Percentiles rank a stretch among this genome's conserved stretches.
These are phyloP conservation scores for Hydractinia echinata DNA, from an alignment of 30 jellyfish, hydroid and myxozoan genomes.

Conservation along the genomic window DNA sequence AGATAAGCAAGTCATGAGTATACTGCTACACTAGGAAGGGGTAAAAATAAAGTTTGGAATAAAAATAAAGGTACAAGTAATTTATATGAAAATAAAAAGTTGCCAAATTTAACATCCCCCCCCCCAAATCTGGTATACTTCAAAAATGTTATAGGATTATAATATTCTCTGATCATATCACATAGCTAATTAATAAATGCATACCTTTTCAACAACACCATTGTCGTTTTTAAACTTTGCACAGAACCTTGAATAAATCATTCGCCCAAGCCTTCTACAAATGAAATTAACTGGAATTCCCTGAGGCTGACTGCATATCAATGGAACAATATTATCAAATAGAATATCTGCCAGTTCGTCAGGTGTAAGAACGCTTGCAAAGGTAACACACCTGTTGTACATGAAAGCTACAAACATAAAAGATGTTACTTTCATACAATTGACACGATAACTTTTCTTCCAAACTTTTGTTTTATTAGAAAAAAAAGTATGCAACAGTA, in stretches of 20 bases:
- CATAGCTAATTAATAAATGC: neutral
- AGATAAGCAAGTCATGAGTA: no score
- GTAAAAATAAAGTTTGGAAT: no score
- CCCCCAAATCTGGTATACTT: no score
- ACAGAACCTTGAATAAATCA: slow-evolving; percentile 55
- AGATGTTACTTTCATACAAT: no score
- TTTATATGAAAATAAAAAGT: no score
- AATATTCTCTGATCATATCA: no score
- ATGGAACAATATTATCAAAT: slow-evolving; percentile 59
- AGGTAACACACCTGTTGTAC: slow-evolving; percentile 28
- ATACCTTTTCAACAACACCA: slow-evolving; percentile 68
- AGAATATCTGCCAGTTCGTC: slow-evolving; percentile 65
- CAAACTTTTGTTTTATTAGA: neutral
- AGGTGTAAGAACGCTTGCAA: slow-evolving; percentile 55
- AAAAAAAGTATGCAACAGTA: neutral
- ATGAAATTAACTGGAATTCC: slow-evolving; percentile 81
- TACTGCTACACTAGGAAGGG: no score
- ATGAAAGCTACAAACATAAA: slow-evolving; percentile 11
- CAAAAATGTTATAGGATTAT: no score
- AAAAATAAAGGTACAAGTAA: no score
- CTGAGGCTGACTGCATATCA: slow-evolving; percentile 68
- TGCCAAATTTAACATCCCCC: no score
- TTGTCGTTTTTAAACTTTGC: slow-evolving; percentile 58
- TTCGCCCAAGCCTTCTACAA: slow-evolving; percentile 69
- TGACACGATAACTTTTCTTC: neutral